Conservation (phyloP, 2,113 vertebrate genomes). For the Empidonax alnorum region DNA sequence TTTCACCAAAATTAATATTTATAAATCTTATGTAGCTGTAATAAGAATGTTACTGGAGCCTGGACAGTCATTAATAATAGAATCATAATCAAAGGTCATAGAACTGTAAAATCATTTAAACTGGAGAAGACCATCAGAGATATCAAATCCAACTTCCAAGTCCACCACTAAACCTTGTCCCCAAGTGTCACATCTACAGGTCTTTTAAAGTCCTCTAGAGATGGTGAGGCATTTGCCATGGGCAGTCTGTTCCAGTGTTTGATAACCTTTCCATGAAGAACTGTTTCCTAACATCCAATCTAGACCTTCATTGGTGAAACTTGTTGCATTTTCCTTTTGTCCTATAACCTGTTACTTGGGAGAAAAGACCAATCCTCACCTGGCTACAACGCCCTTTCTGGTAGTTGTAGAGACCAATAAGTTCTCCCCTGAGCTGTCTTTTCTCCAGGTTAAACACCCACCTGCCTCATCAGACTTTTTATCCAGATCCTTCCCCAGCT, state of each 20-base stretch:
- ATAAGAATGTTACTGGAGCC: not conserved
- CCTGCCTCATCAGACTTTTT: not conserved
- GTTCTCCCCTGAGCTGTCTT: not conserved
- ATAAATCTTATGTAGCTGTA: not conserved
- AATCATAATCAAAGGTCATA: not conserved
- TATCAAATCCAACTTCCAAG: not conserved
- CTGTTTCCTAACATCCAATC: not conserved
- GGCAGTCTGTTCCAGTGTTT: not conserved
- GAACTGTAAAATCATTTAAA: not conserved
- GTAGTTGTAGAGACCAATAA: not conserved
- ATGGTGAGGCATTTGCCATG: not conserved
- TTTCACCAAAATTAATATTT: not conserved
- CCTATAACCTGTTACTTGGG: not conserved
- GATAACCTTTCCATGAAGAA: not conserved
- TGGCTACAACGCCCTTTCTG: not conserved
- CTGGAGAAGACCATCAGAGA: not conserved
- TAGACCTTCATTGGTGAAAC: not conserved
- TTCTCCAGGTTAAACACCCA: not conserved
- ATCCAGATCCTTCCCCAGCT: not conserved
- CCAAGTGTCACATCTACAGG: not conserved
- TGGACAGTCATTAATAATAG: not conserved
- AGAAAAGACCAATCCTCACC: rapidly evolving
- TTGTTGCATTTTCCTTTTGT: not conserved
- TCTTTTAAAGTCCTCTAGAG: not conserved
- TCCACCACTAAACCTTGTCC: not conserved